phyloP scores from a whole-genome alignment of 2,888 invertebrate species.

The Drosophila falleni region DNA sequence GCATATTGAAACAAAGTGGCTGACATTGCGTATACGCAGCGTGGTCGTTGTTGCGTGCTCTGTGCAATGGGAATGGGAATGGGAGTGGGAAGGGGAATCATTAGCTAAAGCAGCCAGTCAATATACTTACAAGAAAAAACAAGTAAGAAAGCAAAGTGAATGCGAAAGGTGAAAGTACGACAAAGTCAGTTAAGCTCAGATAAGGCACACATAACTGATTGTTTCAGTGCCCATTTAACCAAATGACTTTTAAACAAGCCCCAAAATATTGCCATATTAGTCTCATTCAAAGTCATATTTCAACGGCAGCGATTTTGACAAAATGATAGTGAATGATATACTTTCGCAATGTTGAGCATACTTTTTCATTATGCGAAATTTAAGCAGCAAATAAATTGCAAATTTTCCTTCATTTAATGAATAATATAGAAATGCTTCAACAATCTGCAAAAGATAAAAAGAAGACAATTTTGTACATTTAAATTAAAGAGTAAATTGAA shows the following conservation, averaged over 20 bases:
- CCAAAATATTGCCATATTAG: slow-evolving; percentile 9
- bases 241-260: slow-evolving; percentile 4
- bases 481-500: neutral
- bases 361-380: neutral
- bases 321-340: slow-evolving; percentile 12
- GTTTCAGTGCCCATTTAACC: slow-evolving; percentile 21
- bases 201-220: slow-evolving; percentile 52
- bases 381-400: neutral
- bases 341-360: neutral
- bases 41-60: slow-evolving; percentile 22
- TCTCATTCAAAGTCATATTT: slow-evolving; percentile 6
- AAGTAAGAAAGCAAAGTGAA: slow-evolving; percentile 1
- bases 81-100: slow-evolving; percentile 51
- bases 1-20: slow-evolving; percentile 78
- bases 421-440: neutral
- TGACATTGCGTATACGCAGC: slow-evolving; percentile 69
- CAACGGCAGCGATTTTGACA: neutral
- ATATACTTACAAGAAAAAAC: slow-evolving; percentile 29
- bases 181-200: slow-evolving; percentile 31
- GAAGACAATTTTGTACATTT: neutral
- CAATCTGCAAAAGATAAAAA: neutral
- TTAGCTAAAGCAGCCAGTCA: slow-evolving; percentile 60
- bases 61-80: neutral
- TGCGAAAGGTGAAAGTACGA: slow-evolving; percentile 22
- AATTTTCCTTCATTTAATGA: neutral